These are phyloP conservation scores for Ranitomeya imitator DNA, from an alignment of 2,113 vertebrate species.

Conservation along the genomic window DNA sequence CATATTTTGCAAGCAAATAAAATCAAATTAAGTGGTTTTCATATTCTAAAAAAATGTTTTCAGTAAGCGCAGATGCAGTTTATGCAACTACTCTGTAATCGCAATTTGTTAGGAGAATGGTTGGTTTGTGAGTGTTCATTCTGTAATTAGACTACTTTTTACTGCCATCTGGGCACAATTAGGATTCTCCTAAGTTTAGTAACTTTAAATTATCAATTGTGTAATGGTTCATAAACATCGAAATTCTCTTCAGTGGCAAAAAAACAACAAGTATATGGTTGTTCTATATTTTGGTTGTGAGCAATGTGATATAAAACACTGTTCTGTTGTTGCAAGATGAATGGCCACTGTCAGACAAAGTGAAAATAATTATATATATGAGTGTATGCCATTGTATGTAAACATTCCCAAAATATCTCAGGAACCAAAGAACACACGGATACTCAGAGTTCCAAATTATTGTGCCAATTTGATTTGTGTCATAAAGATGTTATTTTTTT, in stretches of 20 bases:
- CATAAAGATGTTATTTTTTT: no score
- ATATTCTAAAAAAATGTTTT: conserved; percentile 13
- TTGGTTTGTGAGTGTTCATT: conserved; percentile 6
- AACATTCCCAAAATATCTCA: no score
- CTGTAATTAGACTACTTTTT: conserved; percentile 29
- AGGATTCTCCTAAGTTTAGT: conserved; percentile 23
- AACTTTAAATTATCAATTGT: conserved; percentile 37
- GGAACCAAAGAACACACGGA: no score
- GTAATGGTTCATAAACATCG: not conserved
- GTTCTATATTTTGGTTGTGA: not conserved
- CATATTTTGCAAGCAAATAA: conserved; percentile 24
- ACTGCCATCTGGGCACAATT: conserved; percentile 44
- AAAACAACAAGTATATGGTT: not conserved
- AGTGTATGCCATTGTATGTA: no score
- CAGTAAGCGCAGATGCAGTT: conserved; percentile 46
- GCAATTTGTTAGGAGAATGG: conserved; percentile 44
- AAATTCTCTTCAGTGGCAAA: not conserved
- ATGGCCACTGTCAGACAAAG: no score
- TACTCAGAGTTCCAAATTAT: no score
- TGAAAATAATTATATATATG: no score
- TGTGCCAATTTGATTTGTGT: no score
- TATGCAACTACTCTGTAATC: conserved; percentile 1
- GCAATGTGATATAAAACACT: not conserved
- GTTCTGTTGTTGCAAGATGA: no score
- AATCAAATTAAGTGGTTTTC: conserved; percentile 24